These are phyloP conservation scores for Bos indicus DNA, from an alignment of 2,113 vertebrate species.

Conservation along the genomic window DNA sequence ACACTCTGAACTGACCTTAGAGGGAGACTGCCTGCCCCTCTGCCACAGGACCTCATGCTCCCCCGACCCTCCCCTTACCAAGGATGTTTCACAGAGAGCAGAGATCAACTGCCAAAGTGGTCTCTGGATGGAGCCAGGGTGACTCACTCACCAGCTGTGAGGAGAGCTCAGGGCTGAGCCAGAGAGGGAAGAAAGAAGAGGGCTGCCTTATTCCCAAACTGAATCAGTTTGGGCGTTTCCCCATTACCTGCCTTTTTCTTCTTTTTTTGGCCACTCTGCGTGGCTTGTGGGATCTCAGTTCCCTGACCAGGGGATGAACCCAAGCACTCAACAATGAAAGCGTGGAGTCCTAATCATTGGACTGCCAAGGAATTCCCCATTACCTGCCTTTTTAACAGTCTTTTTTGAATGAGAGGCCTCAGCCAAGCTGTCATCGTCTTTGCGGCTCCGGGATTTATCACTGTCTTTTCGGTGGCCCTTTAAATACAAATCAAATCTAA, in stretches of 20 bases:
- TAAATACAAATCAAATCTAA: constrained; percentile 62
- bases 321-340: background rate
- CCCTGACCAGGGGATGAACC: background rate
- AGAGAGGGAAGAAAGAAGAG: background rate
- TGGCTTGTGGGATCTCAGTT: background rate
- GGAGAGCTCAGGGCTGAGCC: background rate
- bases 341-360: background rate
- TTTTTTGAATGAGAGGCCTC: constrained; percentile 75
- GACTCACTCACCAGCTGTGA: background rate
- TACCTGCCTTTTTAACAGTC: constrained; percentile 80
- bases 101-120: background rate
- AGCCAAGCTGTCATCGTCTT: constrained; percentile 70
- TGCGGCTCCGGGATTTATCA: constrained; percentile 74
- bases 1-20: background rate
- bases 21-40: background rate
- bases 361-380: background rate
- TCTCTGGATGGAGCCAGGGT: background rate
- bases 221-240: background rate
- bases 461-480: constrained; percentile 77
- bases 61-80: background rate
- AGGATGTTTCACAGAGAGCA: background rate
- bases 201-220: background rate
- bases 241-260: constrained; percentile 79
- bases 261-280: background rate
- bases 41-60: background rate